Evolutionary conservation across 1,140 invertebrate genomes (phyloP), one percentile per base, ranked within the genome.

Genomic region (Sarcophaga bullata): DNA sequence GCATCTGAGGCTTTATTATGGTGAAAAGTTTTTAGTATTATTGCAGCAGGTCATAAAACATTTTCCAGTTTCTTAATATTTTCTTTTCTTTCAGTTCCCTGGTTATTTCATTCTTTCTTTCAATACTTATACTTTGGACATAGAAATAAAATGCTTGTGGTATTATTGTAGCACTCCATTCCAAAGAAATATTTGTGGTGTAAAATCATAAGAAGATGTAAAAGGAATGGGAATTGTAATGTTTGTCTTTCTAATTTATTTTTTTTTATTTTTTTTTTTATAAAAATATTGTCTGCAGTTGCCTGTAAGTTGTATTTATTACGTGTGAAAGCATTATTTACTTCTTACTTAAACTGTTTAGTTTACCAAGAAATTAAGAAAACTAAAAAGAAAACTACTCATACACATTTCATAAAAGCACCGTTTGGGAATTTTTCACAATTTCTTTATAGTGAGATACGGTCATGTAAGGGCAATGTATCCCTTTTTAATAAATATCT

Each of bases 31-130:
- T 76, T 49, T 15, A 46, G 46, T 76, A 8, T 76, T 76, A 76
- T 15, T 76, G 73, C 73, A 76, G 73, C 13, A 17, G 47, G 46
- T 17, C 73, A 76, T 76, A 76, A 76, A 76, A 76, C 47, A 76
- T 19, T 68, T 62, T 76, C 47, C n/a, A 11, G 47, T 48, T 8
- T 46, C 25, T 73, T 76, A 48, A 7, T 49, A 49, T 15, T 76
- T 49, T 76, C 15, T 48, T 49, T n/a, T 13, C 19, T 13, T 11
- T 25, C 1, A 11, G 4, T 73, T 10, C n/a, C 73, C 11, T 48
- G 46, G 46, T 8, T 49, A 48, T 76, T 49, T 48, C 49, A n/a
- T 17, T 76, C 6, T 17, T 48, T 48, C n/a, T 7, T 48, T 48
- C 15, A 49, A n/a, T 76, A 15, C 3, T 49, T n/a, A 76, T n/a